Conservation (phyloP, 2,797 vertebrate species). For the Mergus octosetaceus region DNA sequence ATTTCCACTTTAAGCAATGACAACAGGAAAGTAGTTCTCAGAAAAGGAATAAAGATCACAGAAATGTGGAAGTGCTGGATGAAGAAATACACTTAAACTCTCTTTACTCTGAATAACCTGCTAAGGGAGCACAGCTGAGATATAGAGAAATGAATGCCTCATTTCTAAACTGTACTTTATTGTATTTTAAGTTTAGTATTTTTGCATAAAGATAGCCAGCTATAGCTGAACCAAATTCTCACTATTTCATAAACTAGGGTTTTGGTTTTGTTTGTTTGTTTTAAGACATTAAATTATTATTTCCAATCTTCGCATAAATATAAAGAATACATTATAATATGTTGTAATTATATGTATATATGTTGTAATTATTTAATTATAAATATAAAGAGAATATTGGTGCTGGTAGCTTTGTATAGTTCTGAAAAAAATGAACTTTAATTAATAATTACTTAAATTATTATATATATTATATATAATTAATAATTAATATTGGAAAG, state of each 20-base stretch:
- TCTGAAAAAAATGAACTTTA: background rate
- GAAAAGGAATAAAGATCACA: constrained; percentile 4
- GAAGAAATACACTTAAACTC: background rate
- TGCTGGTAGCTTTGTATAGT: background rate
- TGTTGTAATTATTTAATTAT: too few species aligned
- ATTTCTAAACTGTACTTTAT: constrained; percentile 14
- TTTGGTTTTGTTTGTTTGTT: background rate
- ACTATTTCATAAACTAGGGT: background rate
- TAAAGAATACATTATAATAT: background rate
- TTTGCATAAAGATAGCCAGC: constrained; percentile 39
- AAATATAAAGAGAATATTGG: constrained; percentile 1
- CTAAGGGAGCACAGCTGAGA: constrained; percentile 1
- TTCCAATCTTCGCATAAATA: background rate
- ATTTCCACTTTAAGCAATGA: background rate
- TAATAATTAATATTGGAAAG: background rate
- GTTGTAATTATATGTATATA: too few species aligned
- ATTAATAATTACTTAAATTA: too few species aligned
- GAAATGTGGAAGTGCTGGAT: background rate
- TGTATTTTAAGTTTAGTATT: constrained; percentile 21
- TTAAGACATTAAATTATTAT: constrained; percentile 8
- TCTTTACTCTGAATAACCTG: background rate
- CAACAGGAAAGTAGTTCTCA: background rate
- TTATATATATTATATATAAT: too few species aligned
- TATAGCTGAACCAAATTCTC: constrained; percentile 17
- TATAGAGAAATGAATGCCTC: background rate